Evolutionary conservation across 2,888 invertebrate genomes (phyloP).

Genomic region (Xestia rhomboidea): DNA sequence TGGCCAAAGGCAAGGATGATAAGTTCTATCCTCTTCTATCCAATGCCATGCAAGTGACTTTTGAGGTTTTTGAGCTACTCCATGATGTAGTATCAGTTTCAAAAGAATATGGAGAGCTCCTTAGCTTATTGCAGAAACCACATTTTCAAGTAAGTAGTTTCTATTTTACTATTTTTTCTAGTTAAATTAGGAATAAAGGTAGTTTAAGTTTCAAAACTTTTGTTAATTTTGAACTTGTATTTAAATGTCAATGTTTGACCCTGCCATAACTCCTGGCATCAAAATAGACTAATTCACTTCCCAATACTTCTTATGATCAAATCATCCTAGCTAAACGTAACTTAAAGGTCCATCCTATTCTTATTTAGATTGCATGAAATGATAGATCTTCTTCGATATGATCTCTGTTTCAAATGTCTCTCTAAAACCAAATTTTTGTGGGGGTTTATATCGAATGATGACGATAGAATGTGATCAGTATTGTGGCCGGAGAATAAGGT

Average conservation of each 20-base stretch:
- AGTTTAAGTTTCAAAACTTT: not conserved
- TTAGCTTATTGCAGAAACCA: slow-evolving; percentile 95
- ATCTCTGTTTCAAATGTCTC: not conserved
- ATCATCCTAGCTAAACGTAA: not conserved
- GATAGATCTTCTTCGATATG: not conserved
- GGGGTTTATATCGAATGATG: not conserved
- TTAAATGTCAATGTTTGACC: not conserved
- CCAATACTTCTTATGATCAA: not conserved
- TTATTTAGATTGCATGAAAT: not conserved
- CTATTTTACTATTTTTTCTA: not conserved
- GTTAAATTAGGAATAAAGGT: not conserved
- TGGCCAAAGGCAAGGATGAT: slow-evolving; percentile 95
- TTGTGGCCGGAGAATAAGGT: not conserved
- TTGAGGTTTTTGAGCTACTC: slow-evolving; percentile 95
- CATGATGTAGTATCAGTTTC: slow-evolving; percentile 92
- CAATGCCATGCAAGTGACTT: slow-evolving; percentile 95
- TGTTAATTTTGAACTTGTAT: not conserved
- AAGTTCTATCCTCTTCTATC: slow-evolving; percentile 96
- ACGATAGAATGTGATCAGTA: not conserved
- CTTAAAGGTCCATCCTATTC: not conserved
- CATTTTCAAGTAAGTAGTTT: slow-evolving; percentile 94
- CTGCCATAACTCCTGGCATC: not conserved
- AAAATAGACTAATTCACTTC: not conserved
- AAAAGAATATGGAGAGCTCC: slow-evolving; percentile 95
- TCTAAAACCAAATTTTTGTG: not conserved